Evolutionary conservation across 1,140 invertebrate genomes (phyloP).

Genomic region (Trichogramma pretiosum): DNA sequence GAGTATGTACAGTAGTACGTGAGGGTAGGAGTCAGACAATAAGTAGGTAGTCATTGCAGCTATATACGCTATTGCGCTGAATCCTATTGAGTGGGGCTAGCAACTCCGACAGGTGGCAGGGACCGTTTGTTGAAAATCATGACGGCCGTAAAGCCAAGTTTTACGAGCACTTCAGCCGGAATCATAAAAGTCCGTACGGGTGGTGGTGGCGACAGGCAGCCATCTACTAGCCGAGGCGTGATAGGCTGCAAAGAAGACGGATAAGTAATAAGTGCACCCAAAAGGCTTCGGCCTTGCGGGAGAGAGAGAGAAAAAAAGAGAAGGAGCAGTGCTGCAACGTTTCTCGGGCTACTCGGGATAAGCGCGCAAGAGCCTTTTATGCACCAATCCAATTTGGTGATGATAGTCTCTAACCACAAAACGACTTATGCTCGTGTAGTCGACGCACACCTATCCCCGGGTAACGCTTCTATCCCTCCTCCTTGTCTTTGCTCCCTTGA

Average conservation of each 20-base stretch:
- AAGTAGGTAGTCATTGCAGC: too few relatives aligned
- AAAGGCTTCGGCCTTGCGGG: too few relatives aligned
- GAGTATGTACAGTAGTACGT: too few relatives aligned
- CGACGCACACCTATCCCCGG: constrained; percentile 12
- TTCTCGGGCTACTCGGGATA: constrained; percentile 31
- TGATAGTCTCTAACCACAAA: not conserved
- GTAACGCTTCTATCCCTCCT: not conserved
- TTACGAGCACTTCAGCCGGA: constrained; percentile 50
- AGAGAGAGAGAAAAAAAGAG: too few relatives aligned
- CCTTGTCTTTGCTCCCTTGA: not conserved
- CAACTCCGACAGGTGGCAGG: constrained; percentile 46
- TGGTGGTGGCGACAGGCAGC: constrained; percentile 11
- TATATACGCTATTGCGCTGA: too few relatives aligned
- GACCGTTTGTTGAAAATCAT: constrained; percentile 47
- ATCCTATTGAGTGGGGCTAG: constrained; percentile 21
- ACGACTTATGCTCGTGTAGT: constrained; percentile 13
- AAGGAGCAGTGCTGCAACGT: too few relatives aligned
- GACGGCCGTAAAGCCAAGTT: constrained; percentile 46
- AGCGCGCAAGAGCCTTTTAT: constrained; percentile 32
- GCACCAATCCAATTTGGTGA: constrained; percentile 8
- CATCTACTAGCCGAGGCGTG: constrained; percentile 13
- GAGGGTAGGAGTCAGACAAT: too few relatives aligned
- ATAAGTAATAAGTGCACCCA: too few relatives aligned
- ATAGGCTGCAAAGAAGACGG: too few relatives aligned
- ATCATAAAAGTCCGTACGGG: constrained; percentile 44